A percentile compares a stretch with the other conserved stretches of the same genome.
phyloP scores from a whole-genome alignment of 2,888 invertebrate genomes.

The Hedychridium roseum region DNA sequence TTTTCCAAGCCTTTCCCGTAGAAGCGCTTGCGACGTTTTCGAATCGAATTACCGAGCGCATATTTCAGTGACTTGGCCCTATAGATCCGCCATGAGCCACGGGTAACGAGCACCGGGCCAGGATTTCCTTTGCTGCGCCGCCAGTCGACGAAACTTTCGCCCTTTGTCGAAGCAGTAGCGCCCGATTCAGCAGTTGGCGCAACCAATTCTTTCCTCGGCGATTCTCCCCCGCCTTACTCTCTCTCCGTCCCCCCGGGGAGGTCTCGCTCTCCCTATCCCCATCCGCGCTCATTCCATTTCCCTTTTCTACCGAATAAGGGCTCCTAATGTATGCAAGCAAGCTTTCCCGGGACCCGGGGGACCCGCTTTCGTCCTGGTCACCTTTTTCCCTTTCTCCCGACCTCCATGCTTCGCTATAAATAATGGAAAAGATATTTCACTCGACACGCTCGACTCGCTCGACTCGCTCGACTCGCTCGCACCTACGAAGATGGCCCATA shows the following conservation, averaged over 20 bases:
- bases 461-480: background rate
- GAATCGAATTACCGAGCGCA: no score
- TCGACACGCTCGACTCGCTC: no score
- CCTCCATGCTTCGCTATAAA: slow-evolving; percentile 32
- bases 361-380: slow-evolving; percentile 20
- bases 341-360: slow-evolving; percentile 29
- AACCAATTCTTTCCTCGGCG: slow-evolving; percentile 3
- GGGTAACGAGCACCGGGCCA: slow-evolving; percentile 1
- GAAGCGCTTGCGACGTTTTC: no score
- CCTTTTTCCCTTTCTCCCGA: slow-evolving; percentile 23
- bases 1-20: no score
- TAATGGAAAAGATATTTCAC: slow-evolving; percentile 33
- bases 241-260: slow-evolving; percentile 8
- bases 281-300: slow-evolving; percentile 19
- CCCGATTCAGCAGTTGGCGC: slow-evolving; percentile 29
- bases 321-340: slow-evolving; percentile 30
- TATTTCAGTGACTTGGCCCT: no score
- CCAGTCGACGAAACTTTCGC: slow-evolving; percentile 9
- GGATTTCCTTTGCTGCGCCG: slow-evolving; percentile 10
- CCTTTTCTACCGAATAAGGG: slow-evolving; percentile 25
- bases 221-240: slow-evolving; percentile 1
- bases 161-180: slow-evolving; percentile 21
- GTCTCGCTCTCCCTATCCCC: background rate
- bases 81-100: no score
- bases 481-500: background rate